A percentile compares a stretch with the other conserved stretches of the same genome.
These are phyloP conservation scores for Forficula auricularia DNA, from an alignment of 1,140 invertebrate genomes.

Conservation along the genomic window DNA sequence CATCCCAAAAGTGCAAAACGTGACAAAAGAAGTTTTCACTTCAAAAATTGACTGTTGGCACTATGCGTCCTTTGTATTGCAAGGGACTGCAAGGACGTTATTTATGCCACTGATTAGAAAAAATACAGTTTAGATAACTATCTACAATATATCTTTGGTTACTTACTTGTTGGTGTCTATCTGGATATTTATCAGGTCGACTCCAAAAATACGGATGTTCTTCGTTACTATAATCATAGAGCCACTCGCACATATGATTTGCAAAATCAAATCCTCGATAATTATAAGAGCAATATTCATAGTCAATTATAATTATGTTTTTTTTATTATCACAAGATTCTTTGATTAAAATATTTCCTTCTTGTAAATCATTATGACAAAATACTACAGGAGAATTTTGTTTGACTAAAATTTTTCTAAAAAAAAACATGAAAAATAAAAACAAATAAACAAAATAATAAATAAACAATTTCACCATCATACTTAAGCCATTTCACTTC, in stretches of 20 bases:
- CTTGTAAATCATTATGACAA: constrained; percentile 94
- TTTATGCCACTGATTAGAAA: too few relatives aligned
- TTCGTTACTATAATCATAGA: constrained; percentile 68
- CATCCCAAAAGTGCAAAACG: too few relatives aligned
- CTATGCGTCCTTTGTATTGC: too few relatives aligned
- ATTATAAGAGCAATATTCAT: constrained; percentile 88
- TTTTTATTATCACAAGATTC: constrained; percentile 22
- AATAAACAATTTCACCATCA: not conserved
- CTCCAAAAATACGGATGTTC: constrained; percentile 64
- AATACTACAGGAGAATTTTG: constrained; percentile 70
- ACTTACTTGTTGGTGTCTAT: constrained; percentile 60
- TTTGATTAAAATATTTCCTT: constrained; percentile 47
- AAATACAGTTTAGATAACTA: too few relatives aligned
- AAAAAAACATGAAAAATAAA: constrained; percentile 2
- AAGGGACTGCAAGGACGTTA: too few relatives aligned
- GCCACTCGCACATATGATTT: constrained; percentile 93
- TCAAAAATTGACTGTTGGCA: too few relatives aligned
- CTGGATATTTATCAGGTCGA: constrained; percentile 47
- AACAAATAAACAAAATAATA: not conserved
- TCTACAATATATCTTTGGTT: too few relatives aligned
- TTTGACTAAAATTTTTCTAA: constrained; percentile 8
- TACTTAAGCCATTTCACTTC: constrained; percentile 9
- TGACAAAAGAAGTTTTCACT: too few relatives aligned
- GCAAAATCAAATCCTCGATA: constrained; percentile 87
- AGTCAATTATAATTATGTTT: constrained; percentile 71